Evolutionary conservation across 2,888 invertebrate species (phyloP).

Genomic region (Oxycera nigricornis): DNA sequence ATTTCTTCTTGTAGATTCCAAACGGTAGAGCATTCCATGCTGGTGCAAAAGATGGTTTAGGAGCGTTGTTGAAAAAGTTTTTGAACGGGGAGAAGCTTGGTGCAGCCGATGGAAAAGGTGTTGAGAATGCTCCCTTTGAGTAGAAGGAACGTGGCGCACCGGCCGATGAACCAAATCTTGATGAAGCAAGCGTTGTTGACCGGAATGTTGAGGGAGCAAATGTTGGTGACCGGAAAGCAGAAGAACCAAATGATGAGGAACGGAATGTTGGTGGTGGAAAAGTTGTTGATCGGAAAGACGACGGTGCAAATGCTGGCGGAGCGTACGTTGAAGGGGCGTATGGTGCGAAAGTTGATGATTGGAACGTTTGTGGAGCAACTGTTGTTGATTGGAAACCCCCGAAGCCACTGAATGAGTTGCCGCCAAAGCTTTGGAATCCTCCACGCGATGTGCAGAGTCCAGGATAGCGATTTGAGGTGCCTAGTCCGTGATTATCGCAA

Average conservation of each 20-base stretch:
- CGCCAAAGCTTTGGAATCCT: conserved; percentile 7
- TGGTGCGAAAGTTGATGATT: conserved; percentile 46
- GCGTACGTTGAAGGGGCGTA: conserved; percentile 49
- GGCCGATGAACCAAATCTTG: conserved; percentile 6
- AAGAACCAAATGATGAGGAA: conserved; percentile 44
- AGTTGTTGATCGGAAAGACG: conserved; percentile 48
- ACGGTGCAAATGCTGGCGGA: conserved; percentile 50
- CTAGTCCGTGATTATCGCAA: conserved; percentile 74
- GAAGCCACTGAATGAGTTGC: conserved; percentile 20
- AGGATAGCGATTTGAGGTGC: conserved; percentile 74
- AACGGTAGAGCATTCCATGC: conserved; percentile 30
- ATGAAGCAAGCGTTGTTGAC: conserved; percentile 35
- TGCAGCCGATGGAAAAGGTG: conserved; percentile 52
- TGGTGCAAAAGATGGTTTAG: conserved; percentile 55
- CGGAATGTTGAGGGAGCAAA: conserved; percentile 30
- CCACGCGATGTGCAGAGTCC: conserved; percentile 71
- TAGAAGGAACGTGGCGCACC: conserved; percentile 10
- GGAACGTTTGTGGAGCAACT: conserved; percentile 53
- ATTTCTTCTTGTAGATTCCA: conserved; percentile 29
- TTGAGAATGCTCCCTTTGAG: conserved; percentile 43
- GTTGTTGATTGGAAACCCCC: conserved; percentile 64
- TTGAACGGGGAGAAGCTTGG: conserved; percentile 64
- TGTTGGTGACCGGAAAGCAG: conserved; percentile 40
- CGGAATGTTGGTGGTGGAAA: conserved; percentile 51
- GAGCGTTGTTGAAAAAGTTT: conserved; percentile 64